Conservation (phyloP, 2,113 vertebrate genomes). For the Lanius collurio region DNA sequence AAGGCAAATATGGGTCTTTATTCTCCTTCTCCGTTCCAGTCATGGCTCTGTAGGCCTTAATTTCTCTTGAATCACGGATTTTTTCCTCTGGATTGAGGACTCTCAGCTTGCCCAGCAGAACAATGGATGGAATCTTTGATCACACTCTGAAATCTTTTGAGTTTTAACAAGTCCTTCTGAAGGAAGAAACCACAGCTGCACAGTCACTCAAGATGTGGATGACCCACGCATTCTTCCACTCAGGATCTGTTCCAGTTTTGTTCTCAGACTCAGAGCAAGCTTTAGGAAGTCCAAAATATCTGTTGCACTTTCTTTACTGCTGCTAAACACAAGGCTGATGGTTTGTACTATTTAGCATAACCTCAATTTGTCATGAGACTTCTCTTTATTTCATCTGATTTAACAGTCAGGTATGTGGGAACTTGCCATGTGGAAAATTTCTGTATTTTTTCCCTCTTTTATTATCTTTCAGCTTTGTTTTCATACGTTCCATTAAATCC, state of each 20-base stretch:
- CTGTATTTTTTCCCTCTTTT: background rate
- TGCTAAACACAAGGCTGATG: background rate
- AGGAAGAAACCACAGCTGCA: background rate
- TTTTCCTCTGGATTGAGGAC: background rate
- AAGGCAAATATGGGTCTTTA: background rate
- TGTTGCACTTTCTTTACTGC: background rate
- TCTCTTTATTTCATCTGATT: background rate
- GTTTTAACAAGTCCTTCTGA: background rate
- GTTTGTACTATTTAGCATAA: background rate
- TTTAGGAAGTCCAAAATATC: background rate
- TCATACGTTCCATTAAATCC: background rate
- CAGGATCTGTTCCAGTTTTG: background rate
- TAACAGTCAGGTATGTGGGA: background rate
- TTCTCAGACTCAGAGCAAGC: background rate
- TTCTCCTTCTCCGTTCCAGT: background rate
- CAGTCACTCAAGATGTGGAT: accelerated
- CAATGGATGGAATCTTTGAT: background rate
- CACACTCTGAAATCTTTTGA: background rate
- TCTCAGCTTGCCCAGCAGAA: background rate
- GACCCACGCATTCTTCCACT: background rate
- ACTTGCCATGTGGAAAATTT: background rate
- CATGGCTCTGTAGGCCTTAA: background rate
- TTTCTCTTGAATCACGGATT: background rate
- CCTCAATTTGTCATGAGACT: background rate
- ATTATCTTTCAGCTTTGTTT: background rate